These are phyloP conservation scores for Labia minor DNA, from an alignment of 2,888 invertebrate genomes.

Conservation along the genomic window DNA sequence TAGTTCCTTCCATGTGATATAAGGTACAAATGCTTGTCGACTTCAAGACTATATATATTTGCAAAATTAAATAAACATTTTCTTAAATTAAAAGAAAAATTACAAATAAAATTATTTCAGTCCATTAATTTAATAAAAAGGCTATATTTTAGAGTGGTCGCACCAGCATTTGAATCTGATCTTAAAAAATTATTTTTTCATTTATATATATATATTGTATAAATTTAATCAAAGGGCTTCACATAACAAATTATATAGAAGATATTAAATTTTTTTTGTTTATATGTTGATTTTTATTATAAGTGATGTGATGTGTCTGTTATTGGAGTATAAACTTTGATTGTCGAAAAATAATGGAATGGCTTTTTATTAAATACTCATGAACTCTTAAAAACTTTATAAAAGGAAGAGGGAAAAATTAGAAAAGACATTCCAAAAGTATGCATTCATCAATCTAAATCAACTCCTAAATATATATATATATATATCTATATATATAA, in stretches of 20 bases:
- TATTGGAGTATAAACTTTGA: no score
- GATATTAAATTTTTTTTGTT: not conserved
- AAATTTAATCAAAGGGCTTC: not conserved
- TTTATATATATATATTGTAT: slow-evolving; percentile 19
- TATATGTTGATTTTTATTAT: slow-evolving; percentile 1
- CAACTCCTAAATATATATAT: not conserved
- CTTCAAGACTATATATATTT: slow-evolving; percentile 21
- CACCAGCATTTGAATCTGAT: slow-evolving; percentile 21
- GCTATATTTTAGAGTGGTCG: not conserved
- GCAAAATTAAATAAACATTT: slow-evolving; percentile 14
- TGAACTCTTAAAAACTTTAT: not conserved
- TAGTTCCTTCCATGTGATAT: slow-evolving; percentile 28
- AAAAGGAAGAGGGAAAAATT: not conserved
- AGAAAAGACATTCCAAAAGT: not conserved
- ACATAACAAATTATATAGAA: not conserved
- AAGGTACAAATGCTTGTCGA: slow-evolving; percentile 26
- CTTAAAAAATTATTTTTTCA: slow-evolving; percentile 13
- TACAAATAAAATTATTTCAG: not conserved
- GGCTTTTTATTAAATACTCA: not conserved
- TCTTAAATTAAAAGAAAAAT: not conserved
- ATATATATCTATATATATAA: not conserved
- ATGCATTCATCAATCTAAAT: not conserved
- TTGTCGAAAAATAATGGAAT: not conserved
- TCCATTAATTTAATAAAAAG: not conserved
- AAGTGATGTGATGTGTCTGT: no score